Percentiles rank a stretch among this genome's conserved stretches.
phyloP scores from a whole-genome alignment of 2,888 invertebrate genomes.

The Hyles lineata region DNA sequence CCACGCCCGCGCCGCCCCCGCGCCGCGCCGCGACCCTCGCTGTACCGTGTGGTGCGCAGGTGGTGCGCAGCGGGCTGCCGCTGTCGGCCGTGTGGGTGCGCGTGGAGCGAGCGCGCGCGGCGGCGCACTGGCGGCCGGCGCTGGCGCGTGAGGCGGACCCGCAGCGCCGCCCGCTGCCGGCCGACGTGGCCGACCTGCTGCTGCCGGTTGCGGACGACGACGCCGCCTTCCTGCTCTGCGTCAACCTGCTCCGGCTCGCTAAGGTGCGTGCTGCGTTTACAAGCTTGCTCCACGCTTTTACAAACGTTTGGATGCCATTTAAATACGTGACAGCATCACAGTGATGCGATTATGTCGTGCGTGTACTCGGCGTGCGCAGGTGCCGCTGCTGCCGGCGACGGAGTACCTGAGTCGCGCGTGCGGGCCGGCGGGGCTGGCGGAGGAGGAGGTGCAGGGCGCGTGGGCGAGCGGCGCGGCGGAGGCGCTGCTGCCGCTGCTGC shows the following conservation, averaged over 20 bases:
- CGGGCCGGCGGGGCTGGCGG: conserved; percentile 37
- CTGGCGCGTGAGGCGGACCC: conserved; percentile 85
- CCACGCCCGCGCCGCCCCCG: conserved; percentile 23
- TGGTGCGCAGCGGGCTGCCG: conserved; percentile 85
- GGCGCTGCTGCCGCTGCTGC: conserved; percentile 46
- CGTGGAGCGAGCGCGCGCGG: conserved; percentile 89
- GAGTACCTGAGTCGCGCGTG: conserved; percentile 32
- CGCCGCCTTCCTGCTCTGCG: conserved; percentile 85
- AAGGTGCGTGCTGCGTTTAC: conserved; percentile 43
- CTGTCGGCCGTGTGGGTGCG: conserved; percentile 90
- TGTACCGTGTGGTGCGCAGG: conserved; percentile 42
- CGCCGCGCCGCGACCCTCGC: background rate
- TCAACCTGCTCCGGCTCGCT: conserved; percentile 80
- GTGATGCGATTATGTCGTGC: too few relatives aligned
- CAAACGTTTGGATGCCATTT: too few relatives aligned
- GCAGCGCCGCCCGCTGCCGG: conserved; percentile 87
- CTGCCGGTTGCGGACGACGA: conserved; percentile 86
- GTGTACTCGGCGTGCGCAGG: conserved; percentile 39
- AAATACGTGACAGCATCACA: too few relatives aligned
- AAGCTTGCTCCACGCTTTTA: too few relatives aligned
- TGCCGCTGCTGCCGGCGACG: conserved; percentile 46
- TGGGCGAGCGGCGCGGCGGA: conserved; percentile 45
- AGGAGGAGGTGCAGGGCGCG: conserved; percentile 43
- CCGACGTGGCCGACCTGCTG: conserved; percentile 88
- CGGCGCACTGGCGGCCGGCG: conserved; percentile 89